Evolutionary conservation across 2,888 invertebrate genomes (phyloP).

Genomic region (Unio pictorum): DNA sequence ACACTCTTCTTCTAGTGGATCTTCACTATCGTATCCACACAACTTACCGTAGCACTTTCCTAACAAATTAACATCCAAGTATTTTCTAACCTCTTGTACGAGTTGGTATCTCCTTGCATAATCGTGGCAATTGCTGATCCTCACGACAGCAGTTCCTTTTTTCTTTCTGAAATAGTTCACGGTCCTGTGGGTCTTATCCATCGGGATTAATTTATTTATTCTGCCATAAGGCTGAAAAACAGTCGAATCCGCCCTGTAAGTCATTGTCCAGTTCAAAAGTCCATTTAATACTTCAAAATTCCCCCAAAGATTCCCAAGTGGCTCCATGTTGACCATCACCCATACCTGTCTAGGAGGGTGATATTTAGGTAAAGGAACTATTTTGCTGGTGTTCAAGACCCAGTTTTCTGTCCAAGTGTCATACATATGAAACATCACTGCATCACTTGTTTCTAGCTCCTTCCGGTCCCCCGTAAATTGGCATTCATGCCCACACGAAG

Average conservation of each 20-base stretch:
- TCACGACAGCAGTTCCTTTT: constrained; percentile 14
- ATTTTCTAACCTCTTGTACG: constrained; percentile 22
- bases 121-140: constrained; percentile 36
- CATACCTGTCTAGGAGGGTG: constrained; percentile 50
- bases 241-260: constrained; percentile 49
- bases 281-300: constrained; percentile 23
- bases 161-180: constrained; percentile 24
- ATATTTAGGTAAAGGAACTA: constrained; percentile 25
- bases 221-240: constrained; percentile 46
- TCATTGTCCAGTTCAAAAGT: constrained; percentile 56
- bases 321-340: constrained; percentile 52
- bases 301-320: constrained; percentile 44
- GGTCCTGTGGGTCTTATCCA: constrained; percentile 3
- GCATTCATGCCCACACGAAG: too few relatives aligned
- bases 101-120: constrained; percentile 26
- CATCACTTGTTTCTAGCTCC: constrained; percentile 13
- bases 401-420: constrained; percentile 9
- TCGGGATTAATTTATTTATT: constrained; percentile 12
- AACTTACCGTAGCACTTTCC: neutral
- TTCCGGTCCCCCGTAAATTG: constrained; percentile 12
- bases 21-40: too few relatives aligned
- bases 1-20: constrained; percentile 13
- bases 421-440: constrained; percentile 17
- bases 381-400: too few relatives aligned
- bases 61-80: constrained; percentile 20